A percentile compares a stretch with the other conserved stretches of the same genome.
Conservation (phyloP, 2,888 invertebrate species). For the Caenorhabditis imperialis region DNA sequence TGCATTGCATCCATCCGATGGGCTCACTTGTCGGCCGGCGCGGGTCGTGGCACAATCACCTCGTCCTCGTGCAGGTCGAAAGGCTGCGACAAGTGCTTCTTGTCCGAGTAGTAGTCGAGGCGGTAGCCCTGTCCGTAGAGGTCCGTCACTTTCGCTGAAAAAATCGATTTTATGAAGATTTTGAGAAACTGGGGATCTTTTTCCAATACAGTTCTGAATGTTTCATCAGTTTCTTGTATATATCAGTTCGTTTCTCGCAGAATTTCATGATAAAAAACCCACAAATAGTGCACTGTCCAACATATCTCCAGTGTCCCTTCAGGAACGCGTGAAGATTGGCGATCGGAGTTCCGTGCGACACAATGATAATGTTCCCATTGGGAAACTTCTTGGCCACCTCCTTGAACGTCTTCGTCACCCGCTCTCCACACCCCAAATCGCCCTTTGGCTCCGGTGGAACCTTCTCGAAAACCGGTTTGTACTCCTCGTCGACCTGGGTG, state of each 20-base stretch:
- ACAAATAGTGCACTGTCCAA: slow-evolving; percentile 72
- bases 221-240: no score
- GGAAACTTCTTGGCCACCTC: slow-evolving; percentile 60
- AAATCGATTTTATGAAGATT: background rate
- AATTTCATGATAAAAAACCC: slow-evolving; percentile 42
- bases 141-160: slow-evolving; percentile 50
- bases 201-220: no score
- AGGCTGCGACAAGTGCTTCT: slow-evolving; percentile 46
- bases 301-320: slow-evolving; percentile 68
- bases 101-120: slow-evolving; percentile 52
- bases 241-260: no score
- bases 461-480: slow-evolving; percentile 65
- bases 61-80: slow-evolving; percentile 46
- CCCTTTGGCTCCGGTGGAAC: slow-evolving; percentile 59
- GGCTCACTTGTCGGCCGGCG: background rate
- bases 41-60: slow-evolving; percentile 11
- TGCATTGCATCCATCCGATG: no score
- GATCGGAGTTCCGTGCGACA: slow-evolving; percentile 75
- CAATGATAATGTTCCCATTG: slow-evolving; percentile 68
- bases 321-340: slow-evolving; percentile 70
- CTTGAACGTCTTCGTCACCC: slow-evolving; percentile 63
- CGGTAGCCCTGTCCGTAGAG: slow-evolving; percentile 43
- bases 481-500: slow-evolving; percentile 63
- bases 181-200: background rate
- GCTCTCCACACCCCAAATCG: slow-evolving; percentile 60